Base-by-base conservation (phyloP, 1,140 invertebrate species). In the Drosophila kikkawai region DNA sequence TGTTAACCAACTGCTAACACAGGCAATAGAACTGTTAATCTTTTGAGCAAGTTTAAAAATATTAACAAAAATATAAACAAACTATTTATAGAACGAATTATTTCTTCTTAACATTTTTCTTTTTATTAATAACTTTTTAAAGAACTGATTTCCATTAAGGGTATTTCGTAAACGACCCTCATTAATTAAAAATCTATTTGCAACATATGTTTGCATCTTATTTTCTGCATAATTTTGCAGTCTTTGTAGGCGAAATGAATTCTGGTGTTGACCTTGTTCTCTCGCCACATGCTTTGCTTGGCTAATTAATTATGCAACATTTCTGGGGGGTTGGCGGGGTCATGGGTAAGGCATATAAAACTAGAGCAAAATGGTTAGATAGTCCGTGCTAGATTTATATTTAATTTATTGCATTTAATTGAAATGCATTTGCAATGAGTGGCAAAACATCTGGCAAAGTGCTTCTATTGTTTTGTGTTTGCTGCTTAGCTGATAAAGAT, bases 331-430 rank as follows among this genome's bases (percentile, higher is more conserved):
- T 47, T 36, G 44, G 48, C n/a, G 73, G 50, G 73, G 48, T 68
- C 53, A 57, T 29, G 50, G 15, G 48, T 57, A 22, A 34, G 55
- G 60, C 65, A 67, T 66, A 36, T 68, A 13, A 19, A 11, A 22
- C 7, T 53, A n/a, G 13, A 17, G 13, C 32, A 22, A 42, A 19
- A 19, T 42, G 69, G 41, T 41, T 74, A 55, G 57, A 45, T 41
- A 53, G 13, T 42, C 15, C 61, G 44, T 70, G 37, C 57, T 47
- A 41, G 48, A 63, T 44, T 17, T 65, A 48, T 70, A 68, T 63
- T 84, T 61, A 84, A 84, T 84, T 82, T 82, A 82, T 82, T 80
- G 67, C 67, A 63, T 85, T 74, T 80, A 84, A 85, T 78, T 85
- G 73, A 78, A 84, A 78, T 80, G 67, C 73, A 84, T 84, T 80